Base-by-base conservation (phyloP, 2,888 invertebrate species). In the Euzophera pinguis region DNA sequence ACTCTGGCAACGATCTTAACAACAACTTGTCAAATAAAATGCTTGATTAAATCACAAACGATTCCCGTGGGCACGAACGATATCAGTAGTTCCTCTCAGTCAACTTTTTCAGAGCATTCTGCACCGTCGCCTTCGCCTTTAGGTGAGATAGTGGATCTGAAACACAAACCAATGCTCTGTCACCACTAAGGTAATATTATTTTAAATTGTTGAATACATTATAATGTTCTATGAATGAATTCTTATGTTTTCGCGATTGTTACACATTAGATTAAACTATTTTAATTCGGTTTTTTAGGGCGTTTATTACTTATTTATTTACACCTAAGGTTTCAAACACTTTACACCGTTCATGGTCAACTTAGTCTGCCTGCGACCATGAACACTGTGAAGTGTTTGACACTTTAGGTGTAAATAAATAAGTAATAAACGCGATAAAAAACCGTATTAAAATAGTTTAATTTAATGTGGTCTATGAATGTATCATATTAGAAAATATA, bases 81-180 rank as follows among this genome's bases (percentile, higher is more conserved):
- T 63, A 63, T 81, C 69, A 87, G 73, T 80, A 88, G 75, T 86
- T 86, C 69, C 79, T 84, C 73, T 90, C 90, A 90, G 90, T 89
- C 82, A 88, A 77, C 77, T 86, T 90, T 86, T 81, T 81, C 78
- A 90, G 86, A 74, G 90, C 90, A 78, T 89, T 90, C 89, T 90
- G 90, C 71, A 90, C 90, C 67, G 89, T 90, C 82, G 88, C 89
- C 75, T 89, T 90, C 84, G 90, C 90, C 78, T 89, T 90, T 84
- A 87, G 86, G 64, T 89, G 89, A 62, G 88, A 84, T 77, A 89
- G 77, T 78, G 90, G 89, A 87, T 89, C 90, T 90, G 88, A 72
- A 90, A 89, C 69, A 61, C 41, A 50, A 42, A 39, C 42, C 37
- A 39, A 50, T 39, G 12, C 32, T 53, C 41, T 32, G 17, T 45